Percentiles rank a stretch among this genome's conserved stretches.
phyloP scores from a whole-genome alignment of 2,888 invertebrate species.

The Eupithecia inturbata region DNA sequence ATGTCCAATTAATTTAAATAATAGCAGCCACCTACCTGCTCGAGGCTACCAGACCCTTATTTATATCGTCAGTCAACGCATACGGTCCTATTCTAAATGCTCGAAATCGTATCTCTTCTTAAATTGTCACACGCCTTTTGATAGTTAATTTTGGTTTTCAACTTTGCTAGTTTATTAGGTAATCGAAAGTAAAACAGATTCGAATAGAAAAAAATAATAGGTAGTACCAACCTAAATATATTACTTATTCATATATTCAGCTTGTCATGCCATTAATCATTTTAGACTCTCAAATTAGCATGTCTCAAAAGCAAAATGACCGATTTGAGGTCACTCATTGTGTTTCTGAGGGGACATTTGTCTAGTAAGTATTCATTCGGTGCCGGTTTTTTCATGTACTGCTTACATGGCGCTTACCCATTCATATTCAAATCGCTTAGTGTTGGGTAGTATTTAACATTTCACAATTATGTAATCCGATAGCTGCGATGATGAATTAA shows the following conservation, averaged over 20 bases:
- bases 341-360: slow-evolving; percentile 77
- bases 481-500: slow-evolving; percentile 66
- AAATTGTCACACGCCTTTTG: slow-evolving; percentile 17
- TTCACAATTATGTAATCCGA: slow-evolving; percentile 77
- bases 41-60: slow-evolving; percentile 60
- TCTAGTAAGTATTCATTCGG: slow-evolving; percentile 77
- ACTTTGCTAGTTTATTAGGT: background rate
- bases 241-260: slow-evolving; percentile 59
- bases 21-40: slow-evolving; percentile 77
- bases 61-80: slow-evolving; percentile 43
- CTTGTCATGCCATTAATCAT: slow-evolving; percentile 62
- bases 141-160: slow-evolving; percentile 1
- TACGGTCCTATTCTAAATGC: slow-evolving; percentile 35
- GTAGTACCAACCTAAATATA: no score
- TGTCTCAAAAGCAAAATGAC: slow-evolving; percentile 76
- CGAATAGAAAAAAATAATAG: background rate
- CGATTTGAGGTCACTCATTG: slow-evolving; percentile 75
- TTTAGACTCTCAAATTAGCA: slow-evolving; percentile 78
- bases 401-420: slow-evolving; percentile 82
- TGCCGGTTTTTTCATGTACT: slow-evolving; percentile 82
- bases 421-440: slow-evolving; percentile 81
- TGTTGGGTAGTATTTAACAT: slow-evolving; percentile 80
- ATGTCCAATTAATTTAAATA: slow-evolving; percentile 83
- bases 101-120: slow-evolving; percentile 30
- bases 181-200: slow-evolving; percentile 6